Percentiles rank a stretch among this genome's conserved stretches.
phyloP scores from a whole-genome alignment of 2,797 vertebrate genomes.

The Tragelaphus eurycerus region DNA sequence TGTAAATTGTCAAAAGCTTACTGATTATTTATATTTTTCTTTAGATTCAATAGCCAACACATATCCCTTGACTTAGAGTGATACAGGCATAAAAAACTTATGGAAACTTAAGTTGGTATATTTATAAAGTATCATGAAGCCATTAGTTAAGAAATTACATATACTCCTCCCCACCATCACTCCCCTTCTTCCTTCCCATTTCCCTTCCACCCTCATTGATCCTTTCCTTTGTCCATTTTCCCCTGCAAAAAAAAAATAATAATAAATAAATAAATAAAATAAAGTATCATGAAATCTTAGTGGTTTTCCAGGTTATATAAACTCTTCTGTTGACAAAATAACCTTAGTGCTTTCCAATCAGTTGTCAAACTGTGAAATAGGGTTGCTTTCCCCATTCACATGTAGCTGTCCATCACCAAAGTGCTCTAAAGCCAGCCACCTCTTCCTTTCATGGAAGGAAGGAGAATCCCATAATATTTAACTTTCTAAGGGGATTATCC shows the following conservation, averaged over 20 bases:
- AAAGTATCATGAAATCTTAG: background rate
- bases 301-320: background rate
- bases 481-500: background rate
- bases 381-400: background rate
- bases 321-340: background rate
- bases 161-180: too few relatives aligned
- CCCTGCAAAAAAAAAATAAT: too few relatives aligned
- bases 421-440: background rate
- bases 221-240: too few relatives aligned
- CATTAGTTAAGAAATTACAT: too few relatives aligned
- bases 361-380: background rate
- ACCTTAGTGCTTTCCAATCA: background rate
- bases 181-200: too few relatives aligned
- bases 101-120: background rate
- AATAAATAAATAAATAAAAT: too few relatives aligned
- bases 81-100: background rate
- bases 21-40: background rate
- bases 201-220: too few relatives aligned
- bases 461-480: background rate
- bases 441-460: background rate
- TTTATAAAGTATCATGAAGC: background rate
- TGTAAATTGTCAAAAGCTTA: background rate
- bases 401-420: background rate
- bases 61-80: background rate
- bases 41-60: background rate